Evolutionary conservation across 2,888 invertebrate species (phyloP), one percentile per base, ranked within the genome.

Genomic region (Archaeoteleia sp.): DNA sequence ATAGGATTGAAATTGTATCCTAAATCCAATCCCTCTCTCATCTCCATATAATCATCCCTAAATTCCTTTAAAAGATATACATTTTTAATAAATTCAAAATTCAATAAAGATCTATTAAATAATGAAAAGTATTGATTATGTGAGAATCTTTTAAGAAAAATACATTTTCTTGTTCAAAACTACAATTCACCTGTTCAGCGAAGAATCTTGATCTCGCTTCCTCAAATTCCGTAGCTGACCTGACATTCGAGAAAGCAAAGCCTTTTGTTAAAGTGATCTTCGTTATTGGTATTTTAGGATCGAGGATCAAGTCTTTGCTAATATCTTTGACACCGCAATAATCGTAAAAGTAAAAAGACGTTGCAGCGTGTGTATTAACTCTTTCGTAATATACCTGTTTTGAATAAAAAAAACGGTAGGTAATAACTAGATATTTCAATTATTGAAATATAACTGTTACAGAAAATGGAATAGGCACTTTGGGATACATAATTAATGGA

Each of bases 21-120:
- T 12, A 94, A 87, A 79, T 94, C 94, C 68, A 94, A 87, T 0
- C 94, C 93, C 80, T 94, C 94, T 1, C 91, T 87, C 89, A 93
- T 93, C 86, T 95, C 94, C 92, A 94, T 92, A 83, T 94, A 94
- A 83, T 94, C 94, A 78, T 95, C 94, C 57, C 91, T 89, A 13
- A 92, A 86, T 82, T 94, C 94, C 85, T 85, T 10, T 14, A n/a
- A n/a, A n/a, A n/a, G n/a, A n/a, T n/a, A n/a, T n/a, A 23, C 10
- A 14, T 10, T 13, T 1, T 25, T 14, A 45, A 30, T n/a, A 1
- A 15, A 6, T 30, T 12, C 23, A 7, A 23, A 23, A 23, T 23
- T n/a, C n/a, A n/a, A n/a, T n/a, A n/a, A n/a, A n/a, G n/a, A n/a
- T n/a, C n/a, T n/a, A n/a, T n/a, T n/a, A n/a, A n/a, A n/a, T n/a